phyloP scores from a whole-genome alignment of 2,797 vertebrate species.

The Mormyrus proboscirostris region DNA sequence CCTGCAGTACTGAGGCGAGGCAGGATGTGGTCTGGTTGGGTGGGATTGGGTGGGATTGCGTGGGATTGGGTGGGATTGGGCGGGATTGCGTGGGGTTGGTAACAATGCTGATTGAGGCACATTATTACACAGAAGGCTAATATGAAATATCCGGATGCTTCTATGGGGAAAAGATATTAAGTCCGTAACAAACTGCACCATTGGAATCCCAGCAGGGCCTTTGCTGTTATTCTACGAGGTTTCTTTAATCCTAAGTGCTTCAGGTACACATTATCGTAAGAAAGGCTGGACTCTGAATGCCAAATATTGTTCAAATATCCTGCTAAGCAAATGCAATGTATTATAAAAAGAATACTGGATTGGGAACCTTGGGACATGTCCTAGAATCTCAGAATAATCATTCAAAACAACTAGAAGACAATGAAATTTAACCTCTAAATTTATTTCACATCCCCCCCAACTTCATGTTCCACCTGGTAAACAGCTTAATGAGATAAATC shows the following conservation, averaged over 20 bases:
- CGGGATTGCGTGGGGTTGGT: background rate
- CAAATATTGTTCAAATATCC: background rate
- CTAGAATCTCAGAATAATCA: constrained; percentile 1
- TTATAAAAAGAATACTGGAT: background rate
- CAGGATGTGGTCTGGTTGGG: background rate
- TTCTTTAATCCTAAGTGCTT: background rate
- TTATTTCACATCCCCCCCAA: background rate
- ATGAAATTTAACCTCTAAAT: background rate
- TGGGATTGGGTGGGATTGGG: background rate
- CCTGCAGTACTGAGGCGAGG: background rate
- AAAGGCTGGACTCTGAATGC: background rate
- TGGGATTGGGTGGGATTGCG: background rate
- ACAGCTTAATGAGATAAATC: background rate
- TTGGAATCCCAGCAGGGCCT: background rate
- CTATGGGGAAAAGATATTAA: background rate
- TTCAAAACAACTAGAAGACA: background rate
- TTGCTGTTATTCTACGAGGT: background rate
- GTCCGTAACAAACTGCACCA: background rate
- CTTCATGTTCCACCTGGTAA: background rate
- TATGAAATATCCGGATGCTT: background rate
- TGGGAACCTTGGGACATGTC: background rate
- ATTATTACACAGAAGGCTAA: background rate
- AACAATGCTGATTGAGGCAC: background rate
- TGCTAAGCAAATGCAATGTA: background rate
- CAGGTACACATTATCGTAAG: background rate